Base-by-base conservation (phyloP, 2,888 invertebrate species). In the Helicoverpa assulta region DNA sequence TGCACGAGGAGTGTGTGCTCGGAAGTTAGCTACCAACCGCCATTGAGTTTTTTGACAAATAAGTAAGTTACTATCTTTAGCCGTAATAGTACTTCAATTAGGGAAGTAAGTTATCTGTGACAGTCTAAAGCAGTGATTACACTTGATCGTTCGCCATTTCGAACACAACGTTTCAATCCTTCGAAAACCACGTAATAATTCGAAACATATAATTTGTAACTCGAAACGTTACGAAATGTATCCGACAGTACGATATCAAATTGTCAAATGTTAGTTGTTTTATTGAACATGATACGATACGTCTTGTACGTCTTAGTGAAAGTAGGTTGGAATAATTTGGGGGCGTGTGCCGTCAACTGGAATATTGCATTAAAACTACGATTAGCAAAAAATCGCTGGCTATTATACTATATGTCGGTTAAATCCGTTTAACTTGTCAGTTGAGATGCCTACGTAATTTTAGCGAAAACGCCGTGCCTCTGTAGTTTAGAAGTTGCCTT, bases 281-380 rank as follows among this genome's bases (percentile, higher is more conserved):
- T 77, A 80, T 70, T 70, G 70, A 76, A 77, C 67, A 73, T 67
- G 77, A 73, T 78, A 72, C 50, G 69, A 76, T 81, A 68, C 58
- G 72, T 75, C 57, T 74, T 19, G 68, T 73, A 58, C 56, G 71
- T 70, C 66, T 62, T 37, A 64, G 78, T 80, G 88, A 88, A 88
- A 89, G 88, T 88, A 78, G 85, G 85, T 83, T 88, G 83, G 60
- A 80, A 77, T 80, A 81, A 84, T 85, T 85, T 82, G 75, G 79
- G 75, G 82, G 85, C 87, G 80, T 80, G 78, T 65, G 70, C 73
- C 77, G 70, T 69, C 69, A 71, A 76, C 53, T 78, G 61, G 74
- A 68, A 53, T 62, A 56, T 77, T 75, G 55, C 62, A 73, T 70
- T 79, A 73, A 71, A 73, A 53, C 58, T 56, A 72, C 53, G 64